These are phyloP conservation scores for Nephrotoma appendiculata DNA, from an alignment of 2,888 invertebrate genomes.

Conservation along the genomic window DNA sequence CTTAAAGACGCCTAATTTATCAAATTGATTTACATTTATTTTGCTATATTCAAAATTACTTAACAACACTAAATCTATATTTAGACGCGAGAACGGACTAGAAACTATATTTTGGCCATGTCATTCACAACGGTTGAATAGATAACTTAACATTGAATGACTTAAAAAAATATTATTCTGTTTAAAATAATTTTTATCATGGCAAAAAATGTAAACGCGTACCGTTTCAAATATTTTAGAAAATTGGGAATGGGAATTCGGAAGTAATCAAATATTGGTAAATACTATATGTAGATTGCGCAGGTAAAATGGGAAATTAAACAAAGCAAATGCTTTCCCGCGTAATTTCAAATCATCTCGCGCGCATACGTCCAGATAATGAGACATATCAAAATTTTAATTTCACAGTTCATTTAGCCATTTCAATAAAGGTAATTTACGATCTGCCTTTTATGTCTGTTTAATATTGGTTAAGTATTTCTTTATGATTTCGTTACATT, in stretches of 20 bases:
- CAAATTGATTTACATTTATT: not conserved
- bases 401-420: not conserved
- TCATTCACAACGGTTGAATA: not conserved
- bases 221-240: not conserved
- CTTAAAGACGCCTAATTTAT: not conserved
- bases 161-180: not conserved
- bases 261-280: not conserved
- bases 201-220: not conserved
- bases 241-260: not conserved
- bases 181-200: not conserved
- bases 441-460: not conserved
- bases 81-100: not conserved
- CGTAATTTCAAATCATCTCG: not conserved
- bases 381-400: not conserved
- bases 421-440: not conserved
- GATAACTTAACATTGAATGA: not conserved
- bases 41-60: not conserved
- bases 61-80: not conserved
- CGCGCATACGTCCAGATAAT: not conserved
- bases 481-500: not conserved
- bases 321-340: not conserved
- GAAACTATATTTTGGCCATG: not conserved
- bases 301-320: not conserved
- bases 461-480: not conserved
- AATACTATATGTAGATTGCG: too few species aligned